Base-by-base conservation (phyloP, 2,888 invertebrate genomes). In the Lycophotia porphyrea region DNA sequence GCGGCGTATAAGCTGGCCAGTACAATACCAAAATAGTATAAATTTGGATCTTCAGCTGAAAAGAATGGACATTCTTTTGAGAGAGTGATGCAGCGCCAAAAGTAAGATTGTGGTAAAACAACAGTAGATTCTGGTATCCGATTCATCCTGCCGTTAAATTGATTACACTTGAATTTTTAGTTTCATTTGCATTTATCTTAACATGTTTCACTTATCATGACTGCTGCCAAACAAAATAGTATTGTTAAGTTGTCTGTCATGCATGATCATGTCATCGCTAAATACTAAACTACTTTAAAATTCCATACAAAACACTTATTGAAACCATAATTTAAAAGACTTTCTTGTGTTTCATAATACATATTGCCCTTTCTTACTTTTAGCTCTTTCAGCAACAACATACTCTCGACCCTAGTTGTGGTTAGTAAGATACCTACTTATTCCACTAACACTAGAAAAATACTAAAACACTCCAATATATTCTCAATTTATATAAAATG, bases 71-170 rank as follows among this genome's bases (percentile, higher is more conserved):
- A 96, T 2, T 94, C 93, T 9, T 94, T 88, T 49, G 87, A 90
- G 0, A 94, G 81, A 9, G 92, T 94, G 63, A 96, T 36, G 64
- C 95, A 96, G 78, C 85, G 91, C 96, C 95, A 96, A 81, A 96
- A 94, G 80, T 93, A 94, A 24, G 95, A 93, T 58, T 36, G 88
- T 82, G n/a, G 90, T 87, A 18, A 24, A 18, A 27, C n/a, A 58
- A 69, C 73, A 36, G 76, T 72, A 67, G 80, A 69, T 69, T 84
- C 86, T 73, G 86, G 79, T 75, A 84, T 67, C 58, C 71, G 76
- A 86, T 85, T 88, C 92, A 92, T 92, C 74, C 64, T 90, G 77
- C 81, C 82, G 70, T 74, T 68, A 61, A 80, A 85, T 72, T 31
- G n/a, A 34, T 78, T 34, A 63, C 58, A 78, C 71, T 58, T 55